Evolutionary conservation across 2,888 invertebrate genomes (phyloP).

Genomic region (Psylliodes chrysocephalus): DNA sequence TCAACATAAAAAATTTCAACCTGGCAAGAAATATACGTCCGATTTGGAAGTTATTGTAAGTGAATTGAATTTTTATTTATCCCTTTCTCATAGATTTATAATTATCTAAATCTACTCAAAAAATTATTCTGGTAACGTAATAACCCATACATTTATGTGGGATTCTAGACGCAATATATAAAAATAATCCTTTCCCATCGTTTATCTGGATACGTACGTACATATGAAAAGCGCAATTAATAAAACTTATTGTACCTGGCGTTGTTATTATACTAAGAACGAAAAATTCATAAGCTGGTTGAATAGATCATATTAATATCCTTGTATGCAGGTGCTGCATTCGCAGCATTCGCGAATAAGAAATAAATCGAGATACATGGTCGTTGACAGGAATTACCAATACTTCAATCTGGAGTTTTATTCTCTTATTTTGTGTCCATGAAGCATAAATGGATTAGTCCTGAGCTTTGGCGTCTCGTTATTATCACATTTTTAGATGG

Average conservation of each 20-base stretch:
- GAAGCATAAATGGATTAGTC: neutral
- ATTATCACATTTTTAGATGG: too few relatives aligned
- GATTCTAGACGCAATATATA: neutral
- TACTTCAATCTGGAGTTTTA: neutral
- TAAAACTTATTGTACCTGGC: constrained; percentile 27
- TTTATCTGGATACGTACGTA: neutral
- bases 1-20: too few relatives aligned
- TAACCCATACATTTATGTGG: neutral
- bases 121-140: too few relatives aligned
- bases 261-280: constrained; percentile 22
- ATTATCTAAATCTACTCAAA: too few relatives aligned
- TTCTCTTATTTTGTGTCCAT: neutral
- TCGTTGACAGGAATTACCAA: constrained; percentile 15
- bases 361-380: constrained; percentile 14
- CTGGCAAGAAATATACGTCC: too few relatives aligned
- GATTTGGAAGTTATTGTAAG: too few relatives aligned
- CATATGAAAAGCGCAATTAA: constrained; percentile 1
- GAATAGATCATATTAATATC: constrained; percentile 54
- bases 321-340: constrained; percentile 52
- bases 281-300: constrained; percentile 44
- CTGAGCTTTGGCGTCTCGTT: neutral
- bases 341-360: constrained; percentile 38
- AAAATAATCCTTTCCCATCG: neutral
- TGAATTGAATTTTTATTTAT: too few relatives aligned
- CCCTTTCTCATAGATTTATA: too few relatives aligned